Evolutionary conservation across 92 coral and sea anemone genomes (phyloP), one percentile per base, ranked within the genome.

Genomic region (Parazoanthus darwini): DNA sequence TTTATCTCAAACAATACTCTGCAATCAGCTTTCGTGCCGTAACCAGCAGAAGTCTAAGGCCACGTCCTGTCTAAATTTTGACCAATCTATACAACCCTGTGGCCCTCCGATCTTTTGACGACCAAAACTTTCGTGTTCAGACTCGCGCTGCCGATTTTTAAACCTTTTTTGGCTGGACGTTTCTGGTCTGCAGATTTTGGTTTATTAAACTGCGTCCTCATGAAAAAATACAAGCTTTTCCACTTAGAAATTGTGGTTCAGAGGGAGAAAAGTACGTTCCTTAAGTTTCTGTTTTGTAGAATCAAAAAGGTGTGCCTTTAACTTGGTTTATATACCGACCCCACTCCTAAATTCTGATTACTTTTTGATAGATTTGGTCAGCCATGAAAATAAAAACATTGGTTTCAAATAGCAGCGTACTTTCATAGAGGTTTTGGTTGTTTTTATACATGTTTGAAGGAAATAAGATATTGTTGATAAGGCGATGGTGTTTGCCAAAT

Each of bases 1-100:
- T 38, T 65, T 82, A 66, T 82, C 65, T 66, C 54, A 82, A 25
- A 65, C 51, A 63, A 38, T 63, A 39, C 29, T 74, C 26, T 74
- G 79, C 50, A 37, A 67, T 37, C 33, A 36, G 48, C 37, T 65
- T 58, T 37, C 33, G 76, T 22, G 26, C 36, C 35, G 74, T 37
- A 25, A 82, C 86, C 50, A 38, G 29, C 70, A 51, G 65, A 74
- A 54, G 59, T 54, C 59, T 15, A 54, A 54, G 25, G 70, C 25
- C 23, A 58, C 66, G 23, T 58, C 23, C 8, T 63, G 70, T 63
- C 25, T 9, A 23, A 63, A 14, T 20, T 63, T 63, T 18, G 9
- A 63, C 14, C 26, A 54, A 54, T 54, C 59, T 11, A 54, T 54
- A 11, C 4, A 11, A 13, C 18, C 18, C 9, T 29, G 25, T 63